A percentile compares a stretch with the other conserved stretches of the same genome.
Conservation (phyloP, 2,113 vertebrate genomes). For the Epinephelus lanceolatus region DNA sequence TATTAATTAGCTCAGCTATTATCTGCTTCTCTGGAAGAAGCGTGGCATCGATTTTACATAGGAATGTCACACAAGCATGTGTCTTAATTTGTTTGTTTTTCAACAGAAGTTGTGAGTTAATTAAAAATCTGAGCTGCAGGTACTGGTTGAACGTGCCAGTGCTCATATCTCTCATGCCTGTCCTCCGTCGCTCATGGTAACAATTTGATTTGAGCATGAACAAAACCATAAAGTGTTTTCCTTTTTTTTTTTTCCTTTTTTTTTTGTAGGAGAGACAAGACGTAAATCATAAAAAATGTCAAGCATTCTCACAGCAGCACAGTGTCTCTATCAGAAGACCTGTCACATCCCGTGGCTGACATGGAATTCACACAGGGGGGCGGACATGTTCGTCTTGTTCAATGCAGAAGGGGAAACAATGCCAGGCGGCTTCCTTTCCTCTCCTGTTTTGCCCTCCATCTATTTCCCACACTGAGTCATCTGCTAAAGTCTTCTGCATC, state of each 20-base stretch:
- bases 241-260: background rate
- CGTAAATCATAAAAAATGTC: constrained; percentile 16
- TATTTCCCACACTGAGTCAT: constrained; percentile 17
- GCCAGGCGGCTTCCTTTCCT: constrained; percentile 32
- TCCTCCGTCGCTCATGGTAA: constrained; percentile 10
- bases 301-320: constrained; percentile 26
- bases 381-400: constrained; percentile 46
- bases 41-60: constrained; percentile 1
- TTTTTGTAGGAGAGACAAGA: background rate
- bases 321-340: constrained; percentile 36
- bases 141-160: background rate
- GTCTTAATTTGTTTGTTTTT: constrained; percentile 32
- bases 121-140: constrained; percentile 18
- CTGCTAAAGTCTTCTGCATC: background rate
- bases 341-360: constrained; percentile 49
- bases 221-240: background rate
- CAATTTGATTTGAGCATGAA: background rate
- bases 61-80: background rate
- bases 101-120: background rate
- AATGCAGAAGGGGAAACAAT: constrained; percentile 36
- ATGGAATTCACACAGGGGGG: constrained; percentile 50
- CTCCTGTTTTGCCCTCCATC: constrained; percentile 25
- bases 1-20: constrained; percentile 14
- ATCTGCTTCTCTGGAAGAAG: background rate
- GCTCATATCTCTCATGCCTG: background rate